phyloP scores from a whole-genome alignment of 2,797 vertebrate species.

The Natrix natrix region DNA sequence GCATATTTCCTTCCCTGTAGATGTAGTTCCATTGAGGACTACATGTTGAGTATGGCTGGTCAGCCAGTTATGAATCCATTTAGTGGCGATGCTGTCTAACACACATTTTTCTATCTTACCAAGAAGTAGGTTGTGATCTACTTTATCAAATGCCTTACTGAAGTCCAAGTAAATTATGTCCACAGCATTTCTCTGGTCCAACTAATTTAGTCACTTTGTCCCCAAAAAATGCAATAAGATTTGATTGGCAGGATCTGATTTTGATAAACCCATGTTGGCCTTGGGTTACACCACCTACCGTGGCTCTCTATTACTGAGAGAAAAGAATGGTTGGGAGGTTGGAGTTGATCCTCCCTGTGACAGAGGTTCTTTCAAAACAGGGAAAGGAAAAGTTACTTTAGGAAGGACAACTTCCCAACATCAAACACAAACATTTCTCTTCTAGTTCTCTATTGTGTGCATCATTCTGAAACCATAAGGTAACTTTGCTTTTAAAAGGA shows the following conservation, averaged over 20 bases:
- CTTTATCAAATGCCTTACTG: background rate
- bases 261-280: background rate
- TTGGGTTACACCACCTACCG: background rate
- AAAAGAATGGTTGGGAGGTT: background rate
- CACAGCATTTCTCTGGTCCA: background rate
- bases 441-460: background rate
- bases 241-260: background rate
- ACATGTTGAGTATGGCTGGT: background rate
- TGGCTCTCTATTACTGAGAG: constrained; percentile 9
- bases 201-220: background rate
- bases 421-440: background rate
- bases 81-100: background rate
- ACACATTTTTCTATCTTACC: background rate
- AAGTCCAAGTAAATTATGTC: background rate
- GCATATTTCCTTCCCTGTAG: no score
- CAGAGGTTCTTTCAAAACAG: background rate
- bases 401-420: background rate
- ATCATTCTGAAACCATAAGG: background rate
- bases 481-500: background rate
- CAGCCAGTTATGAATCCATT: background rate
- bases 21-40: background rate
- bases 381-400: fast-evolving
- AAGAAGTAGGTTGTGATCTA: background rate
- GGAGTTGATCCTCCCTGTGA: background rate
- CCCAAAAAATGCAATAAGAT: background rate